Percentiles rank a stretch among this genome's conserved stretches.
phyloP scores from a whole-genome alignment of 2,888 invertebrate genomes.

The Aplocera efformata region DNA sequence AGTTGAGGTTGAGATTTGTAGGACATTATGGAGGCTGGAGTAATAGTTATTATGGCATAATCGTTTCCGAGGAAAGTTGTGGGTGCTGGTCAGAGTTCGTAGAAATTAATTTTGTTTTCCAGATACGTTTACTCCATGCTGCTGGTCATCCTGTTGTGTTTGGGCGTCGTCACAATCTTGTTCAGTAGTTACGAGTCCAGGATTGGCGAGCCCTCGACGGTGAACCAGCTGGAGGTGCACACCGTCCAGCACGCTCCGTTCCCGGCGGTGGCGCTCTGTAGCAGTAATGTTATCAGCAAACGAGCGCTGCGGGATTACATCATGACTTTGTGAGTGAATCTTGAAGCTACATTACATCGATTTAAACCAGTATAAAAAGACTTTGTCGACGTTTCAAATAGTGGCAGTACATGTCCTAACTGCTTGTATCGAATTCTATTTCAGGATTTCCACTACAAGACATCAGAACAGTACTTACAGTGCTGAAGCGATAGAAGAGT shows the following conservation, averaged over 20 bases:
- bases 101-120: too few relatives aligned
- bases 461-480: conserved; percentile 4
- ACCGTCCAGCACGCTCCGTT: conserved; percentile 55
- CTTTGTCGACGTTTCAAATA: too few relatives aligned
- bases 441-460: background rate
- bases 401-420: too few relatives aligned
- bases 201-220: conserved; percentile 3
- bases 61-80: too few relatives aligned
- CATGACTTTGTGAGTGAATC: conserved; percentile 7
- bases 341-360: background rate
- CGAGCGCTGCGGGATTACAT: conserved; percentile 3
- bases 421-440: too few relatives aligned
- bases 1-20: too few relatives aligned
- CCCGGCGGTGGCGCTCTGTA: conserved; percentile 82
- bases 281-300: conserved; percentile 13
- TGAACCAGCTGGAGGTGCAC: conserved; percentile 1
- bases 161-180: background rate
- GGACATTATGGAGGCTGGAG: too few relatives aligned
- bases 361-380: background rate
- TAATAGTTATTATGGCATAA: too few relatives aligned
- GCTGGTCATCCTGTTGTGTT: background rate
- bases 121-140: conserved; percentile 1
- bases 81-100: too few relatives aligned
- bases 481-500: background rate
- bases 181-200: background rate